Percentiles rank a stretch among this genome's conserved stretches.
These are phyloP conservation scores for Fistularia tabacaria DNA, from an alignment of 2,797 vertebrate genomes.

Conservation along the genomic window DNA sequence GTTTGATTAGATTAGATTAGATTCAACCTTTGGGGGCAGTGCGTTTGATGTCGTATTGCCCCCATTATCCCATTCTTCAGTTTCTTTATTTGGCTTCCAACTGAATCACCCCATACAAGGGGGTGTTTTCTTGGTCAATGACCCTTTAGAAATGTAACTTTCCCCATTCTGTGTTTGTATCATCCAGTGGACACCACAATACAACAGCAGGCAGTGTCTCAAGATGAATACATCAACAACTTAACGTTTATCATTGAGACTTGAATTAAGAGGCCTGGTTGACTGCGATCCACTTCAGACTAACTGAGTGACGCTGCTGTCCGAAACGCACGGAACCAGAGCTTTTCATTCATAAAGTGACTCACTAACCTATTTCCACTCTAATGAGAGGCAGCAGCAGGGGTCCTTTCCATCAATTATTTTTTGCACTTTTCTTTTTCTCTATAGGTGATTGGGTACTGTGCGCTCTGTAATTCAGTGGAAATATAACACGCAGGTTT, in stretches of 20 bases:
- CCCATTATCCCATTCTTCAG: conserved; percentile 24
- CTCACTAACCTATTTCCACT: conserved; percentile 34
- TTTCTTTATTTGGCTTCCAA: conserved; percentile 39
- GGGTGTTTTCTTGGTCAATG: conserved; percentile 41
- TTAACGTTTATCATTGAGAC: too few relatives aligned
- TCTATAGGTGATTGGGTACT: background rate
- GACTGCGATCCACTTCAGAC: conserved; percentile 1
- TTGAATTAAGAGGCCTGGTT: conserved; percentile 3
- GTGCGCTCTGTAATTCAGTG: background rate
- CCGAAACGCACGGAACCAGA: conserved; percentile 12
- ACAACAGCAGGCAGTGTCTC: conserved; percentile 1
- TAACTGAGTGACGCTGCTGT: background rate
- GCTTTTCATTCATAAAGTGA: conserved; percentile 42
- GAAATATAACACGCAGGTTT: background rate
- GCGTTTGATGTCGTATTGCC: conserved; percentile 31
- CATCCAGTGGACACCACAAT: conserved; percentile 20
- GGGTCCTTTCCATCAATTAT: conserved; percentile 17
- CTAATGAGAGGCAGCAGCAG: background rate
- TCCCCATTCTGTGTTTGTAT: conserved; percentile 49
- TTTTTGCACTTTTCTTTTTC: conserved; percentile 6
- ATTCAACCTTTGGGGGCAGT: background rate
- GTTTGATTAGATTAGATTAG: too few relatives aligned
- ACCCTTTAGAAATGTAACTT: conserved; percentile 35
- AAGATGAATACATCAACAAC: background rate
- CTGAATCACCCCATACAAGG: conserved; percentile 44